Base-by-base conservation (phyloP, 2,888 invertebrate genomes). In the Drosophila fungiperda region DNA sequence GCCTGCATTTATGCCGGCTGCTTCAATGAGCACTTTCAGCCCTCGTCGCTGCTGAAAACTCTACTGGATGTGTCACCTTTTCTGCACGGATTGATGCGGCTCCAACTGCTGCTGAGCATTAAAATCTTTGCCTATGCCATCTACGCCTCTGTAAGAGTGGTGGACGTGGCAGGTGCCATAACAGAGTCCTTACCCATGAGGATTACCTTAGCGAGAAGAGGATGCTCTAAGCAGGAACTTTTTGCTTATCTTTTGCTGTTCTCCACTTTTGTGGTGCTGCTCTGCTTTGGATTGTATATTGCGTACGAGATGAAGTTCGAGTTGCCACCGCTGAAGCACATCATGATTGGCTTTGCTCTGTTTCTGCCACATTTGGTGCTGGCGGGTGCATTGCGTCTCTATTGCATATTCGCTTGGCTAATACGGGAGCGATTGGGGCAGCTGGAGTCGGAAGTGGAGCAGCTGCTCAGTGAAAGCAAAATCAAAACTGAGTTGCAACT, bases 301-400 rank as follows among this genome's bases (percentile, higher is more conserved):
- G 89, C 83, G 50, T 87, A 84, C 23, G 89, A 92, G 67, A 80
- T 93, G 82, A 67, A 91, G 11, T 93, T 92, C 63, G 75, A 82
- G 63, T 33, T 88, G 68, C 92, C 92, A 9, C 88, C 92, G 0
- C 58, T 89, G 7, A 81, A 89, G 45, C 84, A 91, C 32, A 68
- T 83, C 9, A 87, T 92, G 84, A 77, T 91, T 6, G 82, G 73
- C 6, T 11, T 73, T 15, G 93, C 92, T 1, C 75, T 93, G 17
- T 91, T 91, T 48, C 62, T 93, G 42, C 92, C 92, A 0, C 93
- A 92, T 38, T 75, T 90, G 33, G 64, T 82, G 8, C 64, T 92
- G 3, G 89, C 87, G 8, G 89, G 90, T 2, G 68, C 86, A 1
- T 15, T 87, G 36, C 72, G 81, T 17, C 59, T 88, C n/a, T 90